Evolutionary conservation across 2,888 invertebrate genomes (phyloP), one percentile per base, ranked within the genome.

Genomic region (Tetheella fluctuosa): DNA sequence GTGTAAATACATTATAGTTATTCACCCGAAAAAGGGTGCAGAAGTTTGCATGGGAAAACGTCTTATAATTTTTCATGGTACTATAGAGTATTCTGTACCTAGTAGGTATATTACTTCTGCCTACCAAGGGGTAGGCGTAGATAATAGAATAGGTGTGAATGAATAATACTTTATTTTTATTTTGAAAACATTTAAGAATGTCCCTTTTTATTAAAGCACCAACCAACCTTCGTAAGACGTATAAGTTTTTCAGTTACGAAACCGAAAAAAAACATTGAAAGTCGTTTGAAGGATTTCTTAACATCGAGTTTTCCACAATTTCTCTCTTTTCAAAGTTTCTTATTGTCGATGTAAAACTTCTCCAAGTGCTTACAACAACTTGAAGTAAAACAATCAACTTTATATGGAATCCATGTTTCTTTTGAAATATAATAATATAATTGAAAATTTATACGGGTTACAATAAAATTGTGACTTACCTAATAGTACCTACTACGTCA

Each of bases 331-430:
- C 20, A 39, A 48, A 48, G 8, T 48, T 42, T 20, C 8, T 20
- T 20, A 48, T n/a, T 48, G 48, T 48, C 20, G 48, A 20, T 10
- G n/a, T 48, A 20, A 17, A 48, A 48, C 20, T 48, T 48, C 10
- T 20, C 20, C 48, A 3, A 20, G 17, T 48, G 7, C 48, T 25
- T 13, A 28, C 28, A 39, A 25, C 17, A 20, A 56, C 56, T 53
- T 57, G 56, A 54, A 42, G 58, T 58, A 48, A 48, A 20, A 34
- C 15, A 20, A 53, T 20, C 15, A 23, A 37, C 13, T n/a, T 52
- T 48, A 48, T 48, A 48, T 6, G 48, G 48, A 48, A 48, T 48
- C 48, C 48, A 20, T 48, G 48, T 48, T 48, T 48, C 4, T 48
- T 39, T n/a, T n/a, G 48, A 48, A 20, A 48, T 48, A 20, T 10